phyloP scores from a whole-genome alignment of 92 coral and sea anemone genomes.

The Scolanthus callimorphus region DNA sequence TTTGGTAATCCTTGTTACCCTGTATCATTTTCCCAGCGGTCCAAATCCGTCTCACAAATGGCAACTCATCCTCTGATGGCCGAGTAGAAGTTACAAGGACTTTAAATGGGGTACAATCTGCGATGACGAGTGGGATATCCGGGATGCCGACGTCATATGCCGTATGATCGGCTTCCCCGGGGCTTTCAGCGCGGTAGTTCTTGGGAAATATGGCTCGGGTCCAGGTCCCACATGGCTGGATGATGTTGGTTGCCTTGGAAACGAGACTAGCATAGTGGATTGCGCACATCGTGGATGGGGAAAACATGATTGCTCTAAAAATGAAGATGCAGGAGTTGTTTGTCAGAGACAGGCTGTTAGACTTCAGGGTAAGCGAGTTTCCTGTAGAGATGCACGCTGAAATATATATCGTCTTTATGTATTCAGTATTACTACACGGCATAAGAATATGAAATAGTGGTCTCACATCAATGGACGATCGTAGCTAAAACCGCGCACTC shows the following conservation, averaged over 20 bases:
- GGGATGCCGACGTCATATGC: slow-evolving; percentile 51
- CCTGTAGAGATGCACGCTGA: too few species aligned
- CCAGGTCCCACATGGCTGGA: slow-evolving; percentile 29
- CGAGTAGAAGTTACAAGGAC: slow-evolving; percentile 44
- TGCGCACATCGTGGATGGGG: slow-evolving; percentile 50
- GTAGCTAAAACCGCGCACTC: too few species aligned
- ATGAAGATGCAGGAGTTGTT: slow-evolving; percentile 48
- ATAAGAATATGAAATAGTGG: too few species aligned
- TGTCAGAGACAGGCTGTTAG: slow-evolving; percentile 22
- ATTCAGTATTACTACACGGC: too few species aligned
- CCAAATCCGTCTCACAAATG: slow-evolving; percentile 38
- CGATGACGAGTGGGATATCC: slow-evolving; percentile 35
- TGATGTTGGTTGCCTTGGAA: slow-evolving; percentile 45
- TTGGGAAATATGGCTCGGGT: slow-evolving; percentile 36
- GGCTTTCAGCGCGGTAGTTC: slow-evolving; percentile 20
- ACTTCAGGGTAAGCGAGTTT: slow-evolving; percentile 1
- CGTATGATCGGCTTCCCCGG: slow-evolving; percentile 53
- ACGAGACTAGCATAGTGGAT: slow-evolving; percentile 27
- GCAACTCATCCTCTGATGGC: slow-evolving; percentile 31
- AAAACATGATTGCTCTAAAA: slow-evolving; percentile 35
- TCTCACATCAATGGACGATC: too few species aligned
- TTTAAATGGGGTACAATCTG: slow-evolving; percentile 61
- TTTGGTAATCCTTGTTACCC: neutral
- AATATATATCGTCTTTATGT: too few species aligned
- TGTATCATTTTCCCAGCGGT: slow-evolving; percentile 5